A percentile compares a stretch with the other conserved stretches of the same genome.
Conservation (phyloP, 35 echinoderm and acorn worm species). For the Hemicentrotus pulcherrimus region DNA sequence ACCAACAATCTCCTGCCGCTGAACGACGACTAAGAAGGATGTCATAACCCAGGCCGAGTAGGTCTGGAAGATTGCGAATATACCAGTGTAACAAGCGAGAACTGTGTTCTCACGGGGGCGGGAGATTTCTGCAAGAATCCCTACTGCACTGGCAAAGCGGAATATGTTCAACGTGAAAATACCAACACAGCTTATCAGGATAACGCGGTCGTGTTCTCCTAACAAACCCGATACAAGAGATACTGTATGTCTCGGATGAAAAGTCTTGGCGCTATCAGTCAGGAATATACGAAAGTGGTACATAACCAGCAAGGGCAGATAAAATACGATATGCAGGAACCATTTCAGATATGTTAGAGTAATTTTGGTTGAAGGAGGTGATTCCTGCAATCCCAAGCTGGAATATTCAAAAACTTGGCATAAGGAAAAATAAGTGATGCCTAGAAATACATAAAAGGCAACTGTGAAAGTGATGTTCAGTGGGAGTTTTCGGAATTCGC, state of each 20-base stretch:
- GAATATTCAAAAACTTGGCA: not conserved
- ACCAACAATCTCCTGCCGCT: not conserved
- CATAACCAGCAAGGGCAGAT: not conserved
- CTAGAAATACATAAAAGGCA: not conserved
- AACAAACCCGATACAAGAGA: not conserved
- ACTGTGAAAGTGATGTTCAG: not conserved
- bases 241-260: not conserved
- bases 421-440: not conserved
- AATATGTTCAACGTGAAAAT: not conserved
- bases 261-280: not conserved
- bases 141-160: not conserved
- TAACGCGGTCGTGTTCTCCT: not conserved
- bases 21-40: conserved; percentile 3
- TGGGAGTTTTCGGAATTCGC: not conserved
- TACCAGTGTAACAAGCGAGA: not conserved
- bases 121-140: not conserved
- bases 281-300: not conserved
- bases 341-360: not conserved
- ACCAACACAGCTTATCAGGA: not conserved
- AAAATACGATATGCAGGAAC: not conserved
- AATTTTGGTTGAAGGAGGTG: not conserved
- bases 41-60: not conserved
- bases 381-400: not conserved
- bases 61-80: not conserved
- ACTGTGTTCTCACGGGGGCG: not conserved